Percentiles rank a stretch among this genome's conserved stretches.
Conservation (phyloP, 2,113 vertebrate species). For the Albula goreensis region DNA sequence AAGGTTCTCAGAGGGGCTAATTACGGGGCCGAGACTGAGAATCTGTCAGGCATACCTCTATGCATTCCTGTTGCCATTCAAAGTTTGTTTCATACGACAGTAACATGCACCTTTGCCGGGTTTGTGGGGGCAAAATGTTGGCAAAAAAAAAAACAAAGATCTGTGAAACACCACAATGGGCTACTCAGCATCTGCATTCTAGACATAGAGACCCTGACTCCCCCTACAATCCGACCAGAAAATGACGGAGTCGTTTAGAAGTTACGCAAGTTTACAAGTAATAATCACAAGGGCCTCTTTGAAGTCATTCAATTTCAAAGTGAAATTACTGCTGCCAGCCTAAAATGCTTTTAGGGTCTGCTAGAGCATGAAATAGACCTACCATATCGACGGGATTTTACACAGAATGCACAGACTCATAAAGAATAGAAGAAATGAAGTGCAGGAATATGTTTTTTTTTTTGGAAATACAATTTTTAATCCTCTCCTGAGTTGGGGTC, state of each 20-base stretch:
- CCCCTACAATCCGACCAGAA: neutral
- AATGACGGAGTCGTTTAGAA: neutral
- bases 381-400: neutral
- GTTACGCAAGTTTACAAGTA: conserved; percentile 7
- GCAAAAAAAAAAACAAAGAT: neutral
- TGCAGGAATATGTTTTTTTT: neutral
- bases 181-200: neutral
- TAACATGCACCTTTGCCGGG: neutral
- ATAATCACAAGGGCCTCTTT: conserved; percentile 6
- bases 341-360: neutral
- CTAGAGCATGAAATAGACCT: conserved; percentile 6
- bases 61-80: neutral
- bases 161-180: neutral
- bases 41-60: conserved; percentile 51
- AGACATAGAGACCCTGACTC: neutral
- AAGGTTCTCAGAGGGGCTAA: conserved; percentile 65
- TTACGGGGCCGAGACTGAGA: conserved; percentile 58
- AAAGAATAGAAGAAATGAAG: neutral
- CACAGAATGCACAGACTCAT: neutral
- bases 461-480: neutral
- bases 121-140: neutral
- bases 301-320: conserved; percentile 3
- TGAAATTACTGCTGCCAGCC: neutral
- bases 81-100: too few relatives aligned
- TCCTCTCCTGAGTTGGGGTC: neutral